These are phyloP conservation scores for Bos taurus DNA, from an alignment of 2,113 vertebrate species.

Conservation along the genomic window DNA sequence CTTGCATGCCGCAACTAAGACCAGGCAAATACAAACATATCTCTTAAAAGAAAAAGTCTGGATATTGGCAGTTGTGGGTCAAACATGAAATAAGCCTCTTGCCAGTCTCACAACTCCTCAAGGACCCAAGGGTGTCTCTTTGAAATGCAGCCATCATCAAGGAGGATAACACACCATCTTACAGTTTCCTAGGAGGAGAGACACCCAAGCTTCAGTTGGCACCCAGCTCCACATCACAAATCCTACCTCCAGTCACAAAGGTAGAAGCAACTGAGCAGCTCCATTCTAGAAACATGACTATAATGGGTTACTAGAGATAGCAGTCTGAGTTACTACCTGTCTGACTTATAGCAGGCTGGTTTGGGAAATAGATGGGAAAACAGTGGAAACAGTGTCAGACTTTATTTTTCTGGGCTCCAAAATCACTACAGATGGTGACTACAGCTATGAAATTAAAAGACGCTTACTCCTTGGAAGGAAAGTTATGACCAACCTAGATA, in stretches of 20 bases:
- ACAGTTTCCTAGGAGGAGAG: not conserved
- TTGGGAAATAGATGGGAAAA: too few relatives aligned
- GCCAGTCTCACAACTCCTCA: not conserved
- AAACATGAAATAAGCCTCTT: not conserved
- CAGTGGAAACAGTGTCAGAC: too few relatives aligned
- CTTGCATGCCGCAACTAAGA: not conserved
- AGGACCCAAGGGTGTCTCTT: not conserved
- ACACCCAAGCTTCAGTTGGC: not conserved
- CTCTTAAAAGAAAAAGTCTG: not conserved
- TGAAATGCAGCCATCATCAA: not conserved
- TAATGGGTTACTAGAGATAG: not conserved
- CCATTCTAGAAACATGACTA: not conserved
- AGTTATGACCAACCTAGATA: too few relatives aligned
- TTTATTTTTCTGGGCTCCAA: too few relatives aligned
- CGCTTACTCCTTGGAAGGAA: too few relatives aligned
- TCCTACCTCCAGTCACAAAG: not conserved
- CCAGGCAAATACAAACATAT: not conserved
- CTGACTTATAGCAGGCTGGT: not conserved
- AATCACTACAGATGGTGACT: too few relatives aligned
- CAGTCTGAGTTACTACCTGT: not conserved
- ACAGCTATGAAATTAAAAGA: too few relatives aligned
- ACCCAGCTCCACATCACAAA: not conserved
- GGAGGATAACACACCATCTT: too few relatives aligned
- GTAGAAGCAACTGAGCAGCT: not conserved
- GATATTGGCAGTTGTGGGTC: not conserved